A percentile compares a stretch with the other conserved stretches of the same genome.
phyloP scores from a whole-genome alignment of 2,888 invertebrate genomes.

The Tigriopus californicus region DNA sequence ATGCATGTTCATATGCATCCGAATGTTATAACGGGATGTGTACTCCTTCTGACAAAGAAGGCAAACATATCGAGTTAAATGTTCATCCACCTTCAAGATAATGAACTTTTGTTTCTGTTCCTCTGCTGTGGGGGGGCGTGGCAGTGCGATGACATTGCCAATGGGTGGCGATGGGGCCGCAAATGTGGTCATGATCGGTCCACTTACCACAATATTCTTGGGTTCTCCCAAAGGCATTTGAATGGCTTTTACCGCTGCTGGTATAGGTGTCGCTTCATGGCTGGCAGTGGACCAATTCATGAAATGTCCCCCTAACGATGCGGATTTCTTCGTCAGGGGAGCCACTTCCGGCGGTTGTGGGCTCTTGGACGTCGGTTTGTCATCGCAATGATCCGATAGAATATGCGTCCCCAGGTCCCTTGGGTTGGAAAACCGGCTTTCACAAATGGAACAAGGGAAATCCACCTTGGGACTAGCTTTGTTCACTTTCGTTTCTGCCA shows the following conservation, averaged over 20 bases:
- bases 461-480: background rate
- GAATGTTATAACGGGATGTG: conserved; percentile 14
- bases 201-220: background rate
- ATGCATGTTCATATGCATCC: conserved; percentile 15
- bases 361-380: background rate
- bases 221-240: background rate
- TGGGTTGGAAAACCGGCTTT: conserved; percentile 1
- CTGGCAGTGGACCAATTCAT: background rate
- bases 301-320: too few relatives aligned
- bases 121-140: conserved; percentile 1
- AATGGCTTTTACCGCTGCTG: background rate
- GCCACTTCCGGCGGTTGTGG: too few relatives aligned
- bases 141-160: background rate
- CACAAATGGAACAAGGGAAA: conserved; percentile 12
- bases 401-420: conserved; percentile 11
- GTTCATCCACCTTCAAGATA: background rate
- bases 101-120: conserved; percentile 9
- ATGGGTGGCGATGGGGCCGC: background rate
- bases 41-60: conserved; percentile 10
- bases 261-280: background rate
- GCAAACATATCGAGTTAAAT: conserved; percentile 7
- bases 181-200: too few relatives aligned
- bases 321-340: too few relatives aligned
- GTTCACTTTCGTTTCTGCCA: background rate
- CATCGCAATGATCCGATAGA: background rate